Base-by-base conservation (phyloP, 2,888 invertebrate species). In the Deilephila porcellus region DNA sequence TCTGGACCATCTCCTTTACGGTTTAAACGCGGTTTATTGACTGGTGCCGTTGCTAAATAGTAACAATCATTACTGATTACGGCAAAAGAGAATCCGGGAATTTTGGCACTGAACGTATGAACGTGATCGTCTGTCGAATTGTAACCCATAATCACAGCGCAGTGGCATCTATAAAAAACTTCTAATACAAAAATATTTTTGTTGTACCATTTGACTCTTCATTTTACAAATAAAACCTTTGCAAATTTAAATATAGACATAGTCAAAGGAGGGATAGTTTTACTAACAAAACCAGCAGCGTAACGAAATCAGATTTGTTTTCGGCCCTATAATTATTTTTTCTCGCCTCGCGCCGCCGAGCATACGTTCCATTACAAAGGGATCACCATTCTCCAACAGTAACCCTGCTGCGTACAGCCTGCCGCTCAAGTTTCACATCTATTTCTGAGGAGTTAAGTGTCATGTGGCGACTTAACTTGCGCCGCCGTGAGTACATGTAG, bases 311-410 rank as follows among this genome's bases (percentile, higher is more conserved):
- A 64, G 34, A 74, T 74, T 74, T 72, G 64, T 80, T 80, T 79
- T 83, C 83, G 85, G 79, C 84, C 83, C 85, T 79, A 82, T 86
- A 88, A 87, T 89, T 88, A 88, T 90, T 86, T 88, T 86, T 86
- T 83, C 83, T 82, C 73, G 73, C 71, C 60, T 67, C 60, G 70
- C 60, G 37, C 60, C 60, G 71, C 53, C 60, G 70, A 60, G 60
- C 70, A 53, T 71, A 72, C 72, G 85, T 91, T 88, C 89, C 88
- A 90, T 92, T 91, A 90, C 85, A 75, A 78, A 83, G 86, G 91
- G 90, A 90, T 91, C 90, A 88, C 82, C 84, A 82, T 85, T 71
- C 53, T 56, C 62, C 63, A 19, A 56, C 53, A 37, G 56, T 63
- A 73, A 71, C 71, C 71, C 71, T 73, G 56, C 70, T 59, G 64